Conservation (phyloP, 2,113 vertebrate species). For the Colinus virginianus region DNA sequence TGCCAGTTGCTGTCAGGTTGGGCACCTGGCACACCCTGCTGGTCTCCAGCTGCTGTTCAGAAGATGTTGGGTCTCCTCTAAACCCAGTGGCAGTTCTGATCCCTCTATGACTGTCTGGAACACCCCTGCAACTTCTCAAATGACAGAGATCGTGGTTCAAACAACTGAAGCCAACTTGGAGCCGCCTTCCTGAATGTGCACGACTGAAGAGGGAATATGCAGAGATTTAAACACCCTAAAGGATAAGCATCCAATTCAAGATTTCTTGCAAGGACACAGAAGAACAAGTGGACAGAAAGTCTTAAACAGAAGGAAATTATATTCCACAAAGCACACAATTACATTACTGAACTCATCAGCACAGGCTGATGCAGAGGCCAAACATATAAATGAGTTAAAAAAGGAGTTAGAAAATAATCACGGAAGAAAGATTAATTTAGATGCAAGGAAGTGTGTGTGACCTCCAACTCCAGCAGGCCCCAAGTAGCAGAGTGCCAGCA, state of each 20-base stretch:
- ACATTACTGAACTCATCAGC: neutral
- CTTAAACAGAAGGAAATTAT: constrained; percentile 52
- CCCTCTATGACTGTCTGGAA: neutral
- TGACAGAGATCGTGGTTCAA: neutral
- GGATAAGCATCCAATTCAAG: neutral
- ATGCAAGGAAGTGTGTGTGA: neutral
- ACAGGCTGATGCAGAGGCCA: constrained; percentile 30
- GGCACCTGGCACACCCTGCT: neutral
- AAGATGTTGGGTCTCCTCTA: neutral
- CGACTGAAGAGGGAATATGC: neutral
- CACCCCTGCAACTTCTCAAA: neutral
- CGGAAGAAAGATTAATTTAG: constrained; percentile 11
- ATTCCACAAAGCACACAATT: neutral
- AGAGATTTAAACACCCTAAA: neutral
- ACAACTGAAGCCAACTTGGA: neutral
- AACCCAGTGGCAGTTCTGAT: neutral
- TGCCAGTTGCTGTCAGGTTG: neutral
- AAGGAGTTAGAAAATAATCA: neutral
- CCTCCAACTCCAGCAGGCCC: neutral
- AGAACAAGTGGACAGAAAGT: neutral
- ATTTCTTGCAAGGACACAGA: constrained; percentile 27
- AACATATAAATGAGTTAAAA: constrained; percentile 44
- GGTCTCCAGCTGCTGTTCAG: neutral
- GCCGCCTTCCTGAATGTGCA: neutral
- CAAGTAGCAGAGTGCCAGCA: neutral